A percentile compares a stretch with the other conserved stretches of the same genome.
Conservation (phyloP, 2,113 vertebrate species). For the Pituophis catenifer region DNA sequence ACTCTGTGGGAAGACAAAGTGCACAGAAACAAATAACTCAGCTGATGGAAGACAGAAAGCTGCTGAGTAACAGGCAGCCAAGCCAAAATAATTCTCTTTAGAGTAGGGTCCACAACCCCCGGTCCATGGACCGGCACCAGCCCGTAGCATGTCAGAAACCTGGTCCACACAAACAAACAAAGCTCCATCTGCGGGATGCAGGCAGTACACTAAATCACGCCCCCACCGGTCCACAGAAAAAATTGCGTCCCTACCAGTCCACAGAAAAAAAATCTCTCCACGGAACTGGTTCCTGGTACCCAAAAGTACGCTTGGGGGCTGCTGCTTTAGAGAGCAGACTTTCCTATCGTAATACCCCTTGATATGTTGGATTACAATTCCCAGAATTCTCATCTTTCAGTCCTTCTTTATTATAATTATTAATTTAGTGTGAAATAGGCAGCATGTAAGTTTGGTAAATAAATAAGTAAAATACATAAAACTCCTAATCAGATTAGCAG, state of each 20-base stretch:
- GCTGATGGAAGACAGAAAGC: not conserved
- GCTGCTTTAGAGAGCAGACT: not conserved
- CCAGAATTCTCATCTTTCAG: not conserved
- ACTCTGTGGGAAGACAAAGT: slow-evolving; percentile 75
- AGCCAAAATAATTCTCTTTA: not conserved
- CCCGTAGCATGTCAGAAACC: too few species aligned
- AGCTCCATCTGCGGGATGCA: too few species aligned
- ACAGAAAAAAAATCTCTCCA: too few species aligned
- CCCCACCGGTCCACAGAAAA: too few species aligned
- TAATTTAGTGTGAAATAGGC: not conserved
- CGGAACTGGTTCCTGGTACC: too few species aligned
- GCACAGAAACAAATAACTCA: not conserved
- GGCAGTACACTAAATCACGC: too few species aligned
- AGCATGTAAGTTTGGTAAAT: not conserved
- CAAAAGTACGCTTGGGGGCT: too few species aligned
- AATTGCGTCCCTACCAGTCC: too few species aligned
- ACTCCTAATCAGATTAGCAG: not conserved
- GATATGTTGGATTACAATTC: not conserved
- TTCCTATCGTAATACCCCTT: not conserved
- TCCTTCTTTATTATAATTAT: not conserved
- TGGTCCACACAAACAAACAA: too few species aligned
- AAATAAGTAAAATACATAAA: not conserved
- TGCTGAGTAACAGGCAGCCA: not conserved
- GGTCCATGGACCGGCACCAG: too few species aligned
- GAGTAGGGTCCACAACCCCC: too few species aligned